Evolutionary conservation across 2,888 invertebrate species (phyloP).

Genomic region (Nezara viridula): DNA sequence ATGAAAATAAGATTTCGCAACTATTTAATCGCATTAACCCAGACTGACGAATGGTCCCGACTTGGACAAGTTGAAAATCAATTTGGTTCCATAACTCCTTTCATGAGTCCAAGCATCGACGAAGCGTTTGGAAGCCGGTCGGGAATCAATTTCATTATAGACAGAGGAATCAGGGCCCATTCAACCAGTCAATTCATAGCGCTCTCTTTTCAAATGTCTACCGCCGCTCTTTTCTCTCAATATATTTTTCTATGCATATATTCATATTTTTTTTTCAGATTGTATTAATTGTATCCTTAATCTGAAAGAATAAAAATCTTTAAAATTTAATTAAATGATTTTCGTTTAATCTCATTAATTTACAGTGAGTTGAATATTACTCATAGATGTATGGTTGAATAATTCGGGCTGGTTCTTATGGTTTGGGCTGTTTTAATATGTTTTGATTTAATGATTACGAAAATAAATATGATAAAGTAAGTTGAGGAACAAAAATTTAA

Average conservation of each 20-base stretch:
- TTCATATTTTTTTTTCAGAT: background rate
- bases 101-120: background rate
- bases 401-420: too few species aligned
- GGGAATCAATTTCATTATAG: constrained; percentile 1
- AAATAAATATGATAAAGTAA: too few species aligned
- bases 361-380: too few species aligned
- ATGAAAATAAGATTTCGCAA: background rate
- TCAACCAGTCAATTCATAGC: background rate
- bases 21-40: background rate
- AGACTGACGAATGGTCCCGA: background rate
- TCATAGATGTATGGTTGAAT: too few species aligned
- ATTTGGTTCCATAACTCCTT: background rate
- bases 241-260: background rate
- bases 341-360: too few species aligned
- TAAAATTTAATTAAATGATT: background rate
- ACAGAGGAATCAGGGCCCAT: background rate
- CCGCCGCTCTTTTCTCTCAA: background rate
- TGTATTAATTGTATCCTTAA: background rate
- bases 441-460: too few species aligned
- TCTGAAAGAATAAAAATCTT: background rate
- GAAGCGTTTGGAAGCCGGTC: background rate
- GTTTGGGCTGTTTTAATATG: too few species aligned
- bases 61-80: background rate
- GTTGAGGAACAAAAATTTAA: too few species aligned
- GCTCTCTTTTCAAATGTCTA: background rate